Conservation (phyloP, 1,140 invertebrate species). For the Drosophila tani region DNA sequence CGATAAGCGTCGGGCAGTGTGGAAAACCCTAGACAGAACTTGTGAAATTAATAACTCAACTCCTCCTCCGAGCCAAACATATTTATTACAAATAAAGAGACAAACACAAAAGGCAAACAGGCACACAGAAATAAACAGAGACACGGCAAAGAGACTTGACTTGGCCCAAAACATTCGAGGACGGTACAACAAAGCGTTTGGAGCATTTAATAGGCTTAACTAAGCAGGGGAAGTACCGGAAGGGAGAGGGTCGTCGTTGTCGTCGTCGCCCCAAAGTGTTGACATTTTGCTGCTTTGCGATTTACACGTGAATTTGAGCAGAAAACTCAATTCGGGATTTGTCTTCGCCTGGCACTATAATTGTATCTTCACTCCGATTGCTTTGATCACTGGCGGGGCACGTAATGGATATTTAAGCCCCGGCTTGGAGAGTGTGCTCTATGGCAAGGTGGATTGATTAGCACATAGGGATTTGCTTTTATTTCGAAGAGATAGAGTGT, state of each 20-base stretch:
- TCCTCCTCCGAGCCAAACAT: conserved; percentile 50
- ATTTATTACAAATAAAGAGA: conserved; percentile 84
- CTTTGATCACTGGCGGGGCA: conserved; percentile 38
- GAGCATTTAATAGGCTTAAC: conserved; percentile 82
- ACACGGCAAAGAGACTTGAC: conserved; percentile 53
- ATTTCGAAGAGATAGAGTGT: background rate
- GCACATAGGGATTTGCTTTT: conserved; percentile 11
- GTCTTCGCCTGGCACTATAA: conserved; percentile 17
- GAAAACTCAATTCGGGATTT: conserved; percentile 50
- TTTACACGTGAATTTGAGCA: conserved; percentile 60
- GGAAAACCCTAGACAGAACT: conserved; percentile 68
- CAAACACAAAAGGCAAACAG: conserved; percentile 80
- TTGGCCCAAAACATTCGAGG: conserved; percentile 36
- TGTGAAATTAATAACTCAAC: conserved; percentile 76
- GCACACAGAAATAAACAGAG: conserved; percentile 73
- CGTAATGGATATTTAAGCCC: conserved; percentile 27
- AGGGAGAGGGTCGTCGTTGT: background rate
- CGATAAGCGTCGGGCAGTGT: conserved; percentile 58
- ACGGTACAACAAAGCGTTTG: conserved; percentile 77
- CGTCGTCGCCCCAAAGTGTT: conserved; percentile 49
- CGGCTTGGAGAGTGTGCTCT: conserved; percentile 28
- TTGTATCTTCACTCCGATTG: conserved; percentile 18
- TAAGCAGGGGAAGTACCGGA: conserved; percentile 34
- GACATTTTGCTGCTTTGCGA: conserved; percentile 61
- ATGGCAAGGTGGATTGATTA: conserved; percentile 22